phyloP scores from a whole-genome alignment of 30 jellyfish, hydroid and myxozoan species.

The Aurelia sp. region DNA sequence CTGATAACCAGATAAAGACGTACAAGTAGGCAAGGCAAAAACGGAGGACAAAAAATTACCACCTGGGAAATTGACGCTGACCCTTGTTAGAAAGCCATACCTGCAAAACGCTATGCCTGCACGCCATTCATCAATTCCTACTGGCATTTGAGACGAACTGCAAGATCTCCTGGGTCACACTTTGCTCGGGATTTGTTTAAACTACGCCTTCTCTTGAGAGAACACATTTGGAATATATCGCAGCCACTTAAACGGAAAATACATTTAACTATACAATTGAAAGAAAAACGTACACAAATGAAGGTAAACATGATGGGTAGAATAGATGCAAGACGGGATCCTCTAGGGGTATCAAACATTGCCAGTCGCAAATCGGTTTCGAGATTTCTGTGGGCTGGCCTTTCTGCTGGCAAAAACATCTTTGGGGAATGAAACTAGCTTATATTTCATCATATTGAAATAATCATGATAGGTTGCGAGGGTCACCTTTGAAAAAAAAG shows the following conservation, averaged over 20 bases:
- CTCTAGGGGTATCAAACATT: constrained; percentile 32
- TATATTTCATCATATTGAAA: not conserved
- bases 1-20: constrained; percentile 36
- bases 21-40: constrained; percentile 16
- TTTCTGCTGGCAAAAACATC: too few relatives aligned
- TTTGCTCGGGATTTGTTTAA: constrained; percentile 1
- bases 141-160: too few relatives aligned
- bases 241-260: constrained; percentile 31
- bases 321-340: constrained; percentile 29
- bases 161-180: too few relatives aligned
- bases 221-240: not conserved
- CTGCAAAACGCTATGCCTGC: constrained; percentile 54
- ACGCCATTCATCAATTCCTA: constrained; percentile 24
- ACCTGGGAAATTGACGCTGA: not conserved
- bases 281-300: not conserved
- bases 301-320: too few relatives aligned
- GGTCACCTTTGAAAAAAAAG: not conserved
- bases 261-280: not conserved
- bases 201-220: constrained; percentile 2
- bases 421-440: too few relatives aligned
- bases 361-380: not conserved
- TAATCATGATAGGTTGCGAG: not conserved
- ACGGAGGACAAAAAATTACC: not conserved
- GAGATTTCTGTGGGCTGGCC: too few relatives aligned
- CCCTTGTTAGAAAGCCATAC: constrained; percentile 13